Evolutionary conservation across 2,888 invertebrate species (phyloP).

Genomic region (Carabus problematicus): DNA sequence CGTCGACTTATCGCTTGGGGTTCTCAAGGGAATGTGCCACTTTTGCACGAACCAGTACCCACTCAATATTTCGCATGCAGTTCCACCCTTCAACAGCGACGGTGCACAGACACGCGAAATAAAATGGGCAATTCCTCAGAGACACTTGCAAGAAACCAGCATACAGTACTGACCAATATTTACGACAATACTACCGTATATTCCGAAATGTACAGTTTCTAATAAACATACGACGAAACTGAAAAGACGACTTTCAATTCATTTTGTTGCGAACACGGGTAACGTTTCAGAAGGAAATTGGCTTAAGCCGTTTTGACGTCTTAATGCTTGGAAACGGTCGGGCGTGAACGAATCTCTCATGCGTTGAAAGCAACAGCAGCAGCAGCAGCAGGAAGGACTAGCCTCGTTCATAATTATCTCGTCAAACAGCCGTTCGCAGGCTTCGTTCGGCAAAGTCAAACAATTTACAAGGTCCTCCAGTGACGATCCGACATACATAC

Average conservation of each 20-base stretch:
- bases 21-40: constrained; percentile 10
- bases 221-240: too few relatives aligned
- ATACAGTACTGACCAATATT: too few relatives aligned
- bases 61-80: constrained; percentile 16
- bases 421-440: constrained; percentile 31
- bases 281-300: constrained; percentile 39
- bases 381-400: neutral
- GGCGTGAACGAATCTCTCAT: constrained; percentile 9
- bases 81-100: neutral
- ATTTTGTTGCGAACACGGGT: constrained; percentile 36
- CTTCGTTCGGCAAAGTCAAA: constrained; percentile 27
- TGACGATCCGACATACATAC: constrained; percentile 8
- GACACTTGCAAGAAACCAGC: too few relatives aligned
- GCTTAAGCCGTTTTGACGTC: constrained; percentile 40
- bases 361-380: neutral
- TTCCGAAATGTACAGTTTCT: too few relatives aligned
- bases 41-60: neutral
- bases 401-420: constrained; percentile 32
- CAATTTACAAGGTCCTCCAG: constrained; percentile 30
- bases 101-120: too few relatives aligned
- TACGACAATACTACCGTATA: too few relatives aligned
- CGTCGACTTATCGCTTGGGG: constrained; percentile 7
- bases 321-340: constrained; percentile 32
- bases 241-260: constrained; percentile 22
- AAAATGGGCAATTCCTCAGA: too few relatives aligned